Evolutionary conservation across 2,797 vertebrate species (phyloP), one percentile per base, ranked within the genome.

Genomic region (Astyanax mexicanus): DNA sequence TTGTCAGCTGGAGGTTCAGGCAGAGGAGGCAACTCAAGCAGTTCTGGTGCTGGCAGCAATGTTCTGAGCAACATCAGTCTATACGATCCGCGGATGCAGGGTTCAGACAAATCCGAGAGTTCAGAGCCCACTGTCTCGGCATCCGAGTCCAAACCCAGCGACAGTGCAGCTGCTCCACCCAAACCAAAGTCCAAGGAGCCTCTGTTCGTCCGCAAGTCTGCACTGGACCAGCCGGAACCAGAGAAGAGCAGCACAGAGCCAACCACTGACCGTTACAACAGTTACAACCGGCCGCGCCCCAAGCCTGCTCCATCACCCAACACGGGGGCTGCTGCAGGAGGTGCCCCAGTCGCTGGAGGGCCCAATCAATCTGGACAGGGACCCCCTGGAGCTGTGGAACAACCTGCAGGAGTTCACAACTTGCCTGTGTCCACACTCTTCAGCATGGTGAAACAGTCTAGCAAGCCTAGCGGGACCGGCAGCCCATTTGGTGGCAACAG

Each of bases 401-500:
- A 82, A 0, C 89, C 92, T 0, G 87, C 94, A 0, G 97, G 92
- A 0, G 85, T 97, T 9, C 97, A 98, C 92, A 97, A 93, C 85
- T 92, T 98, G 0, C 96, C 96, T 0, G 96, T 97, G 45, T 94
- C 96, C 1, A 86, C 96, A 0, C 89, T 98, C 0, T 98, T 96
- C 0, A 94, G 94, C 0, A 89, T 95, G 52, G 96, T 95, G 4
- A 98, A 97, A 78, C 94, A 93, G 69, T 89, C 88, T 0, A 52
- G 86, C 68, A 98, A 96, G 79, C 83, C 92, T 1, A 83, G 94
- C 0, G 96, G 96, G 35, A 74, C 93, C 0, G 91, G 94, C 0
- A 98, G 96, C 79, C 96, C 97, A 0, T 98, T 96, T 0, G 95
- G 94, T 0, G 96, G 96, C 21, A 96, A 89, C 85, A 98, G 96